Evolutionary conservation across 1,140 invertebrate genomes (phyloP), one percentile per base, ranked within the genome.

Genomic region (Rhizoglyphus robini): DNA sequence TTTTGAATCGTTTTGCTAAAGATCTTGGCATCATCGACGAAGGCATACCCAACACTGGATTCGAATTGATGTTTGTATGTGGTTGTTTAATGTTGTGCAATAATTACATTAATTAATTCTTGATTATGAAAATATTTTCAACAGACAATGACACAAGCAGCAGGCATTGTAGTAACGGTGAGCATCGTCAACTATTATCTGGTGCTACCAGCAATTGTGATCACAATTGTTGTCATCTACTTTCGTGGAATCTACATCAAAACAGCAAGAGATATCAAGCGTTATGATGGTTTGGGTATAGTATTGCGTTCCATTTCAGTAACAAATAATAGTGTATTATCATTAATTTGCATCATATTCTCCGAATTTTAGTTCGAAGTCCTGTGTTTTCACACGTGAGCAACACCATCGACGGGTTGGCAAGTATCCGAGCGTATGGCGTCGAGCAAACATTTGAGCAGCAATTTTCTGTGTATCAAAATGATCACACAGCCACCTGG

Each of bases 191-290:
- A 69, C 23, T 46, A 13, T n/a, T 64, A 38, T 81, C 78, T 92
- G 25, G 48, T 88, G 5, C 65, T 87, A 58, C 83, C 87, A 0
- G 84, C 86, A 0, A 8, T 82, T 18, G 71, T 85, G n/a, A 79
- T 92, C 29, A 79, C 79, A 0, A 66, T 84, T 0, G 85, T 83
- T 23, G 46, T 57, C n/a, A 20, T 47, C 15, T 29, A n/a, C n/a
- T n/a, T 27, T 41, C 75, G 89, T 38, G 77, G 79, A 62, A 84
- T 90, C 73, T 95, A 93, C 74, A 77, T 95, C 23, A 79, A 79
- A 30, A 87, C 89, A 0, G 88, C 87, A 27, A 79, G 89, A 64
- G 88, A 86, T 76, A 80, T 94, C n/a, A 93, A 94, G 76, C 81
- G 90, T 66, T 79, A 93, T 65, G 90, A 95, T 80, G 88, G 85